phyloP scores from a whole-genome alignment of 2,113 vertebrate species.

The Eurystomus gularis region DNA sequence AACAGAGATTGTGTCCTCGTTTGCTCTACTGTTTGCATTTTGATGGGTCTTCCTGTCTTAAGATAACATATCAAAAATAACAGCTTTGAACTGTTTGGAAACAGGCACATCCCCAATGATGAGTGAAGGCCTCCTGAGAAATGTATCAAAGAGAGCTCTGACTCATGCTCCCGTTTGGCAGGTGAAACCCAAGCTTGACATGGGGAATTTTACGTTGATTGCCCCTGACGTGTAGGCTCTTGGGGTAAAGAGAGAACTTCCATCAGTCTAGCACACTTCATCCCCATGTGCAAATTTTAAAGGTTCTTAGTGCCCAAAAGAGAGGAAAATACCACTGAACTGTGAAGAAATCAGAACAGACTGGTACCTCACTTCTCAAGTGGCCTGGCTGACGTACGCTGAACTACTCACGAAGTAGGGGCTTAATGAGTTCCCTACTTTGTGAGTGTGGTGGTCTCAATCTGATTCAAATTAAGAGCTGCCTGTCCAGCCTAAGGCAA shows the following conservation, averaged over 20 bases:
- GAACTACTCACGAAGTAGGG: not conserved
- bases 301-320: not conserved
- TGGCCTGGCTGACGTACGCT: not conserved
- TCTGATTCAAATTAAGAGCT: not conserved
- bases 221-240: not conserved
- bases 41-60: not conserved
- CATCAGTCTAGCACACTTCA: not conserved
- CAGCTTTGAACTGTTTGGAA: not conserved
- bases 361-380: not conserved
- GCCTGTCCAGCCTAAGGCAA: not conserved
- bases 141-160: not conserved
- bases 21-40: not conserved
- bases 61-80: not conserved
- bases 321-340: not conserved
- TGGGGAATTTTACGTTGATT: fast-evolving
- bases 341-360: not conserved
- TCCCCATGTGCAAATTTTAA: not conserved
- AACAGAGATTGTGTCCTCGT: not conserved
- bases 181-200: not conserved
- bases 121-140: not conserved
- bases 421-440: not conserved
- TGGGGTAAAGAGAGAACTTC: not conserved
- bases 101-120: not conserved
- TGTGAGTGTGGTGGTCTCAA: not conserved
- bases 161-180: not conserved